Evolutionary conservation across 2,888 invertebrate genomes (phyloP).

Genomic region (Microdon myrmicae): DNA sequence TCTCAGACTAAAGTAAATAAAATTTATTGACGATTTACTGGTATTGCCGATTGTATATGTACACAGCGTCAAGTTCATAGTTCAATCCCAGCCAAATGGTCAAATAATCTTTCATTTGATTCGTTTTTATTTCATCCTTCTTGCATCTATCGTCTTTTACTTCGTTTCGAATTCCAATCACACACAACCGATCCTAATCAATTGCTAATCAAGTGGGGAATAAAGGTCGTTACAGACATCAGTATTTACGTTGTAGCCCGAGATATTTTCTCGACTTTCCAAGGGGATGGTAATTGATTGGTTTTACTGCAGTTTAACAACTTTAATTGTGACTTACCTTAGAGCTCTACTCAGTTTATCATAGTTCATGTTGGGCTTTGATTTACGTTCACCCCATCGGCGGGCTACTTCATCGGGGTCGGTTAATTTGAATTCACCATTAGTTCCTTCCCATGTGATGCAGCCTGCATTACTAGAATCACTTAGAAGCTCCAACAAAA

Average conservation of each 20-base stretch:
- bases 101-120: conserved; percentile 14
- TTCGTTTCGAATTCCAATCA: conserved; percentile 42
- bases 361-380: conserved; percentile 99
- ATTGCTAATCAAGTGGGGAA: conserved; percentile 52
- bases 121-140: not conserved
- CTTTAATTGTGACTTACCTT: conserved; percentile 83
- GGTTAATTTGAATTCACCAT: conserved; percentile 97
- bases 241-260: too few relatives aligned
- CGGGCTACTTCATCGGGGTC: conserved; percentile 98
- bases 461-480: conserved; percentile 95
- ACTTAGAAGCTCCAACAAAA: conserved; percentile 93
- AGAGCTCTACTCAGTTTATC: conserved; percentile 97
- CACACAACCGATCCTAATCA: conserved; percentile 37
- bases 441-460: conserved; percentile 99
- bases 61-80: conserved; percentile 1
- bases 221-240: conserved; percentile 39
- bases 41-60: conserved; percentile 4
- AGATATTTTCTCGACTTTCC: too few relatives aligned
- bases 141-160: conserved; percentile 15
- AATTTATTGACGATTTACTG: conserved; percentile 26
- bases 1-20: conserved; percentile 18
- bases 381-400: conserved; percentile 98
- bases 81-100: conserved; percentile 21
- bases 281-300: not conserved
- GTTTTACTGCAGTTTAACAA: not conserved